Evolutionary conservation across 2,797 vertebrate genomes (phyloP).

Genomic region (Muscicapa comitata): DNA sequence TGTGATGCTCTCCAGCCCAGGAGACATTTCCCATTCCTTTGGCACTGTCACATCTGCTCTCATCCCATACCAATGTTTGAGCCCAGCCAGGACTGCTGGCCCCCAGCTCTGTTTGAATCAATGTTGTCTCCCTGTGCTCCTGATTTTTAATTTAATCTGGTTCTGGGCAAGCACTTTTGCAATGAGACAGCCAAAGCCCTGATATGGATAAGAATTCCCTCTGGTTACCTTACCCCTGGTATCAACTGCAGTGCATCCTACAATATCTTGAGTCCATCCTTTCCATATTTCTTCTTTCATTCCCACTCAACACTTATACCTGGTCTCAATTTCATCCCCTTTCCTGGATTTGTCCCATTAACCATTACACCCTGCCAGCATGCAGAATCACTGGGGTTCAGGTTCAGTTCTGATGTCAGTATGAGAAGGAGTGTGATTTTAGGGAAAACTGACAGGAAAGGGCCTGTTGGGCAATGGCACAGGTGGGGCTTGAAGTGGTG

Average conservation of each 20-base stretch:
- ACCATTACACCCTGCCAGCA: neutral
- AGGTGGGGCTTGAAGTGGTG: neutral
- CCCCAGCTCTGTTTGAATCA: neutral
- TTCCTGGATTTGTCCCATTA: neutral
- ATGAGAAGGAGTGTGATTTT: neutral
- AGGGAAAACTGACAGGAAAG: neutral
- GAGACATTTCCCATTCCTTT: neutral
- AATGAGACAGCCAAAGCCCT: neutral
- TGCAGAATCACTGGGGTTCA: neutral
- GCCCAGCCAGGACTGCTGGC: neutral
- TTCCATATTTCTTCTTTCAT: neutral
- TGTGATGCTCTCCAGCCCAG: neutral
- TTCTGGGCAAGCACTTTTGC: neutral
- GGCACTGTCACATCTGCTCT: neutral
- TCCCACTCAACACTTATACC: neutral
- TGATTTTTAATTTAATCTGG: neutral
- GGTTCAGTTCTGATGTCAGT: neutral
- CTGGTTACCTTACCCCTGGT: neutral
- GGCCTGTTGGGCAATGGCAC: neutral
- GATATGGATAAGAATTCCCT: neutral
- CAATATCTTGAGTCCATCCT: neutral
- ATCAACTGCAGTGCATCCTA: neutral
- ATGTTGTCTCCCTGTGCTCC: rapidly evolving
- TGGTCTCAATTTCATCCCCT: neutral
- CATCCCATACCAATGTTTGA: neutral